Evolutionary conservation across 2,113 vertebrate genomes (phyloP), one percentile per base, ranked within the genome.

Genomic region (Mugil cephalus): DNA sequence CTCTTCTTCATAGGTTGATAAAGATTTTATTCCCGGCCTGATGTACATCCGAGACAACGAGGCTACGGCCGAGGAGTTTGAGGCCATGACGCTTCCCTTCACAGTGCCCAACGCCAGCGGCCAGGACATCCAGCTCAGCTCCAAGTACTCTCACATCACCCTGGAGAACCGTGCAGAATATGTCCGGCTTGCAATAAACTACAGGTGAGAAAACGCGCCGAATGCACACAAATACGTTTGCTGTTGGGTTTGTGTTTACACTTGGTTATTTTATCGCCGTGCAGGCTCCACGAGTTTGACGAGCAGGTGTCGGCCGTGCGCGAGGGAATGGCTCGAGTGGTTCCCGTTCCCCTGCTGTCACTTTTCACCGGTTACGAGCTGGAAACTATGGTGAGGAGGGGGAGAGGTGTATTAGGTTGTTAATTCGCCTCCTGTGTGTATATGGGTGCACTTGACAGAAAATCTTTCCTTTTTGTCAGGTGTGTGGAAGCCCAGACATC

Each of bases 11-110:
- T 87, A 99, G 98, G 97, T 99, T 36, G 98, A 99, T 93, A 99
- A 99, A 84, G 98, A 99, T 89, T 99, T 99, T 79, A 99, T 99
- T 90, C 98, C 98, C 12, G 97, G 98, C 7, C 93, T 99, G 74
- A 99, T 99, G 98, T 99, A 98, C 81, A 99, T 99, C 88, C 94
- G 98, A 39, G 98, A 99, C 91, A 98, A 97, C 0, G 98, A 99
- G 88, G 97, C 98, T 35, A 96, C 97, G 14, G 95, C 97, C 0
- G 97, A 98, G 80, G 98, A 99, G 89, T 98, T 99, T 54, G 98
- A 99, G 88, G 96, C 96, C 67, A 99, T 99, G 96, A 96, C 96
- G 12, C 91, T 99, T 40, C 97, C 98, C 13, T 99, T 99, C 91
- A 98, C 98, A 0, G 98, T 99, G 82, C 98, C 98, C 52, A 99